Percentiles rank a stretch among this genome's conserved stretches.
Conservation (phyloP, 2,888 invertebrate species). For the Koerneria pararmatus region DNA sequence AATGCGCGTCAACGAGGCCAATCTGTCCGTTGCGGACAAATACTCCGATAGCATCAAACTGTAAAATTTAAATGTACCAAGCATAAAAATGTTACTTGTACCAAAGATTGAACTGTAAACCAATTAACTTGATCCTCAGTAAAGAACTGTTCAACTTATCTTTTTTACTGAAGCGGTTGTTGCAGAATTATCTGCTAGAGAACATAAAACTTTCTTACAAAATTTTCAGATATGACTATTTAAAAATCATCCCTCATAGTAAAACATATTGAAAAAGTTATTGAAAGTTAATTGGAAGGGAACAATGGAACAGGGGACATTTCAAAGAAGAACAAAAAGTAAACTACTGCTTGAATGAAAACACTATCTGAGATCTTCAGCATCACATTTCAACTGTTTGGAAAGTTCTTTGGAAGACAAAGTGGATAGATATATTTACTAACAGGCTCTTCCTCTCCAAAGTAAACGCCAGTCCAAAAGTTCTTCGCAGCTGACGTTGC, state of each 20-base stretch:
- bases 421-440: neutral
- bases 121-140: too few relatives aligned
- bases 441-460: constrained; percentile 37
- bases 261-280: neutral
- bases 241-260: neutral
- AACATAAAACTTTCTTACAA: too few relatives aligned
- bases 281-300: neutral
- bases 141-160: too few relatives aligned
- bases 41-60: constrained; percentile 39
- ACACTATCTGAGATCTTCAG: too few relatives aligned
- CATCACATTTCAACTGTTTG: too few relatives aligned
- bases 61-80: too few relatives aligned
- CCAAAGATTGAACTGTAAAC: too few relatives aligned
- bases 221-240: neutral
- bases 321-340: neutral
- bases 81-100: too few relatives aligned
- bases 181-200: too few relatives aligned
- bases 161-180: too few relatives aligned
- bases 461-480: constrained; percentile 38
- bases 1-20: constrained; percentile 34
- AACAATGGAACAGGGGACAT: neutral
- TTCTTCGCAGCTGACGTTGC: constrained; percentile 28
- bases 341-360: neutral
- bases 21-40: constrained; percentile 41
- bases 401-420: too few relatives aligned